Base-by-base conservation (phyloP, 37 sponge, comb jelly and placozoan species). In the Axinella damicornis region DNA sequence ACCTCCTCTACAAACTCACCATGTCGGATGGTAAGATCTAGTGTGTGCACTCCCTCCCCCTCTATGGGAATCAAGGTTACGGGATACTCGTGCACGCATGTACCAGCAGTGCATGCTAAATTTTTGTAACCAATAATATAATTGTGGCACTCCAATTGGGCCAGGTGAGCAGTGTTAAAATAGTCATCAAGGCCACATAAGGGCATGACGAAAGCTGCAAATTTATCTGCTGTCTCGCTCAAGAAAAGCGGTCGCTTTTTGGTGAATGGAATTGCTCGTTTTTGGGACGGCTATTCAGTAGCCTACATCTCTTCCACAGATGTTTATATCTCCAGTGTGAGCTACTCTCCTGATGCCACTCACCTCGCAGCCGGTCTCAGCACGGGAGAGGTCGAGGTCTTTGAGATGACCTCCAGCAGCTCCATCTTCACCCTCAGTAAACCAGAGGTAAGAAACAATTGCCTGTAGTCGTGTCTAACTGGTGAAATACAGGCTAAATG, bases 341-440 rank as follows among this genome's bases (percentile, higher is more conserved):
- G 80, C 53, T 89, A 74, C 70, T 90, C 87, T 21, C 94, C 94
- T 34, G 58, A 83, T 67, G 90, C 76, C 18, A 21, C 74, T 57
- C 81, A 87, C 63, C 81, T 94, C n/a, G 84, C 84, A 13, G 84
- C 81, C 25, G 94, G 94, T 6, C 39, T 86, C 33, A 53, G 39
- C 27, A 62, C 52, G 12, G 94, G 94, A 30, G 74, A 78, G 38
- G 62, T 90, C 2, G 66, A 86, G 33, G 76, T 94, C 18, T 82
- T 89, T 32, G 73, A 83, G 12, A 83, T 63, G 24, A 28, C 30
- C 34, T 80, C 79, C 31, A 79, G 78, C 57, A 66, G 64, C 18
- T 33, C 55, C 33, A 34, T 79, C 15, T 89, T 89, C 68, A 53
- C 38, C 37, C 80, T 89, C 17, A 65, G 54, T 9, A 17, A 34